phyloP scores from a whole-genome alignment of 64 coral and sea anemone species.

The Dendrophyllia cribrosa region DNA sequence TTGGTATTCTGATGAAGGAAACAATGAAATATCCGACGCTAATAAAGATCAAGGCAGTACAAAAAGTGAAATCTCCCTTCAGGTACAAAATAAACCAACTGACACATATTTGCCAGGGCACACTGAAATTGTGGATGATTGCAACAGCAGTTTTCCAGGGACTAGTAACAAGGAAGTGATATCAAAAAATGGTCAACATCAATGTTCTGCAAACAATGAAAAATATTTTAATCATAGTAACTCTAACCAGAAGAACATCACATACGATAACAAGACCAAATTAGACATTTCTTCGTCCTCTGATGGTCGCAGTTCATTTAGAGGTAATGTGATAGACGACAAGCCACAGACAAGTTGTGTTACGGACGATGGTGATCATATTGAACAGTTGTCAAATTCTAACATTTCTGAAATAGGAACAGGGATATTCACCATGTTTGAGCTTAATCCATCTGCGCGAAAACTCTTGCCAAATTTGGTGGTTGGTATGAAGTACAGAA shows the following conservation, averaged over 20 bases:
- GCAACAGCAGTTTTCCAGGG: background rate
- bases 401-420: background rate
- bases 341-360: background rate
- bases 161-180: background rate
- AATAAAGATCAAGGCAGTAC: background rate
- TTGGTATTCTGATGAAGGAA: constrained; percentile 22
- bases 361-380: background rate
- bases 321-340: background rate
- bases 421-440: constrained; percentile 72
- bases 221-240: background rate
- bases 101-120: background rate
- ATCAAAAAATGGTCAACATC: background rate
- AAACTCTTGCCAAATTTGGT: constrained; percentile 61
- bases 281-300: background rate
- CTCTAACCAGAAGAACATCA: background rate
- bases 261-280: background rate
- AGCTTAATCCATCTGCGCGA: constrained; percentile 54
- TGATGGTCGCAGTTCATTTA: background rate
- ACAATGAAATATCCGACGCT: background rate
- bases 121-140: background rate
- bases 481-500: constrained; percentile 65
- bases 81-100: background rate
- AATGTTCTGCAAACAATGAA: background rate
- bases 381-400: background rate
- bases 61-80: background rate